phyloP scores from a whole-genome alignment of 2,113 vertebrate species.

The Onychostruthus taczanowskii region DNA sequence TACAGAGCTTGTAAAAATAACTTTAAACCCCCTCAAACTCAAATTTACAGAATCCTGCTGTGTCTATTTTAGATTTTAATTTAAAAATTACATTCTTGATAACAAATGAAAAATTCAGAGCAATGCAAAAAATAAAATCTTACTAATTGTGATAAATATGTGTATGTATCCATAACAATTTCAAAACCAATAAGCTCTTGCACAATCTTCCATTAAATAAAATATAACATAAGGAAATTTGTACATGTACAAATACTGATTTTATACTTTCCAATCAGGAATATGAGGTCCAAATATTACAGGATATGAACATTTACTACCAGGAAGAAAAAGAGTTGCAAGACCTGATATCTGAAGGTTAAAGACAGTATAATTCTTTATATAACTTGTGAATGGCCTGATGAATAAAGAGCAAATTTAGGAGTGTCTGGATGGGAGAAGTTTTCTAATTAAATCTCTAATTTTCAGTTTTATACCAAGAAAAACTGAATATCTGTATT shows the following conservation, averaged over 20 bases:
- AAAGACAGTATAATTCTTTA: neutral
- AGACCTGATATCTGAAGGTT: neutral
- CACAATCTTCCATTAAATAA: neutral
- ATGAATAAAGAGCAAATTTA: neutral
- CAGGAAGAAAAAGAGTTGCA: neutral
- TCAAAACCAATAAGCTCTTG: neutral
- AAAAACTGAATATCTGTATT: neutral
- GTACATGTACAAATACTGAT: neutral
- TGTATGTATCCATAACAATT: neutral
- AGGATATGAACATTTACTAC: neutral
- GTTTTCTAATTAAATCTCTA: neutral
- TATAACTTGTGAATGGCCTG: neutral
- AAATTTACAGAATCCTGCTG: neutral
- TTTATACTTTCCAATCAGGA: neutral
- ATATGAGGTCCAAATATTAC: neutral
- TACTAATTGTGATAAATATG: neutral
- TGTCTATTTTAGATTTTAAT: neutral
- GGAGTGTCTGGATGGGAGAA: neutral
- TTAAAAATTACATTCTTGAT: accelerated
- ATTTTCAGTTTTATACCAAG: neutral
- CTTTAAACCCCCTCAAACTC: accelerated
- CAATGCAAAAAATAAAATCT: neutral
- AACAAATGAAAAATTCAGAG: neutral
- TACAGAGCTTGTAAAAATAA: neutral
- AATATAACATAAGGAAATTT: neutral